Conservation (phyloP, 1,140 invertebrate genomes). For the Drosophila sp. region DNA sequence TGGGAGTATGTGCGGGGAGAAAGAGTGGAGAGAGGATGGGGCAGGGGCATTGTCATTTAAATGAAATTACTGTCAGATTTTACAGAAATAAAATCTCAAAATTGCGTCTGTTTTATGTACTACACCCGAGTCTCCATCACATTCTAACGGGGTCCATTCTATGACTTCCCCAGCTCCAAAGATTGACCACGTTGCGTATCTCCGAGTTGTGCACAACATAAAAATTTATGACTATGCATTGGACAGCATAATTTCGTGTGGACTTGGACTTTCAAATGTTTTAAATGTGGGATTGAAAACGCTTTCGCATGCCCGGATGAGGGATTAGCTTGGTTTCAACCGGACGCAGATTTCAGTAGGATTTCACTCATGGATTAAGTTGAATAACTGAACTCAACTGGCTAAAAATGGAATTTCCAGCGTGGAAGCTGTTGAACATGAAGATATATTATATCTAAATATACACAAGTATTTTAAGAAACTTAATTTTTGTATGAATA, state of each 20-base stretch:
- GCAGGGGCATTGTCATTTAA: conserved; percentile 71
- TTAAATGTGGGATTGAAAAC: conserved; percentile 52
- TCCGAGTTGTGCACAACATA: conserved; percentile 48
- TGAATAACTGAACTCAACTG: conserved; percentile 11
- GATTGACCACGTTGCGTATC: conserved; percentile 37
- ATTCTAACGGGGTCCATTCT: conserved; percentile 29
- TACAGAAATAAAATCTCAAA: conserved; percentile 78
- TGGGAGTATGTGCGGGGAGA: conserved; percentile 12
- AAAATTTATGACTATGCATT: conserved; percentile 76
- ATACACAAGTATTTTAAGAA: too few relatives aligned
- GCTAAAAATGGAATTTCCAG: conserved; percentile 9
- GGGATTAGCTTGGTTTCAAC: conserved; percentile 37
- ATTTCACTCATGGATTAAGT: neutral
- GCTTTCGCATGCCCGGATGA: conserved; percentile 26
- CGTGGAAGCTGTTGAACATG: neutral
- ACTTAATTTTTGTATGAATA: too few relatives aligned
- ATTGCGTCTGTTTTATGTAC: conserved; percentile 78
- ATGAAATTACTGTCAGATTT: conserved; percentile 83
- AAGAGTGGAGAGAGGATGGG: conserved; percentile 2
- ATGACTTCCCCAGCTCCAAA: conserved; percentile 16
- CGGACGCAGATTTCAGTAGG: conserved; percentile 5
- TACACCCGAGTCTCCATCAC: conserved; percentile 12
- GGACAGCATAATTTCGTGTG: conserved; percentile 69
- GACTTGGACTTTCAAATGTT: conserved; percentile 61
- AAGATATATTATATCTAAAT: neutral